phyloP scores from a whole-genome alignment of 1,140 invertebrate genomes.

The Rhagoletis zephyria region DNA sequence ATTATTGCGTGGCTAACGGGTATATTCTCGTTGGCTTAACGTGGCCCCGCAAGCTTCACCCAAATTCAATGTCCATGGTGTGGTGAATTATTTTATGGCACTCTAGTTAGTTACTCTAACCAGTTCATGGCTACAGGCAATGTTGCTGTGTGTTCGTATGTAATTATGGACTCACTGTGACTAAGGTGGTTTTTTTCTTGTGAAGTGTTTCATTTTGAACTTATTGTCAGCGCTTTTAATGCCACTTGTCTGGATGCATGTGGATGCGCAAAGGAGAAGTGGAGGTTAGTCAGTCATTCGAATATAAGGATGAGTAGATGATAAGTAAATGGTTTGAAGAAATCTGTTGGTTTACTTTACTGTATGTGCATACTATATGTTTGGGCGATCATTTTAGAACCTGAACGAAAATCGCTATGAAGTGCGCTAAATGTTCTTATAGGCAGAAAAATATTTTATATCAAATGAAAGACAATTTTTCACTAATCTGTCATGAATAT shows the following conservation, averaged over 20 bases:
- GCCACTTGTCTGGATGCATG: conserved; percentile 22
- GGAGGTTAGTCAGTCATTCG: background rate
- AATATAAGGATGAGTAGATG: background rate
- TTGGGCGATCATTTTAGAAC: too few relatives aligned
- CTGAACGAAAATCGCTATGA: too few relatives aligned
- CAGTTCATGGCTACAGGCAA: conserved; percentile 37
- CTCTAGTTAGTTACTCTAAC: conserved; percentile 29
- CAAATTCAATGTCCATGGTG: background rate
- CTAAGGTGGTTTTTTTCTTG: background rate
- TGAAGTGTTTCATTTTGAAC: conserved; percentile 42
- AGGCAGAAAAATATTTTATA: too few relatives aligned
- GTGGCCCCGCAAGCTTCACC: background rate
- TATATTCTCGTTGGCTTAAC: background rate
- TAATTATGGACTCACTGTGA: conserved; percentile 45
- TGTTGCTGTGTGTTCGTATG: background rate
- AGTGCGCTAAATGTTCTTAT: too few relatives aligned
- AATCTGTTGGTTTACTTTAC: too few relatives aligned
- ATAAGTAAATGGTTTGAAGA: too few relatives aligned
- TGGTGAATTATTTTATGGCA: conserved; percentile 46
- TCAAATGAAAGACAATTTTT: too few relatives aligned
- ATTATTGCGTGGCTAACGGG: background rate
- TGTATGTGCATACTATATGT: too few relatives aligned
- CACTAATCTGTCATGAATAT: too few relatives aligned
- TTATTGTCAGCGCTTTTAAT: conserved; percentile 51
- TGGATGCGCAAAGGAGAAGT: background rate